Percentiles rank a stretch among this genome's conserved stretches.
Evolutionary conservation across 2,113 vertebrate genomes (phyloP).

Genomic region (Atractosteus spatula): DNA sequence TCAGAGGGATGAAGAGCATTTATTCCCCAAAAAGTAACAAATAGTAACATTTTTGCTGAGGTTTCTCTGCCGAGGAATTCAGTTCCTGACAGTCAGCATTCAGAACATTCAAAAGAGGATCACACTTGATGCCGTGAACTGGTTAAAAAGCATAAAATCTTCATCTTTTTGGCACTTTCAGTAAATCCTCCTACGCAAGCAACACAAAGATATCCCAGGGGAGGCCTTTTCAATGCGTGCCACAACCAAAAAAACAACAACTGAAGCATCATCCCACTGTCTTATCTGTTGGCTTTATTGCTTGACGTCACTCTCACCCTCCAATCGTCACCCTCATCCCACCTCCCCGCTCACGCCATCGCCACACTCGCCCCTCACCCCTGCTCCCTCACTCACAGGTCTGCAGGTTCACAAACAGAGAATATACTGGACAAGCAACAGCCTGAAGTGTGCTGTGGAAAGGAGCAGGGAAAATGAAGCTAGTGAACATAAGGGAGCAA

Average conservation of each 20-base stretch:
- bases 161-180: neutral
- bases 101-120: neutral
- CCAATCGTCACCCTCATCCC: neutral
- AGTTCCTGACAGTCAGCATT: no score
- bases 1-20: neutral
- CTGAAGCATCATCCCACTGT: neutral
- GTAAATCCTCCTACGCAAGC: neutral
- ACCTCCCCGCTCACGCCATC: neutral
- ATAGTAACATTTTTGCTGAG: no score
- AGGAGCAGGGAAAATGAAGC: no score
- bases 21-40: neutral
- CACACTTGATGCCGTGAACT: neutral
- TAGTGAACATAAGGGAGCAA: no score
- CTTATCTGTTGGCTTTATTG: slow-evolving; percentile 15
- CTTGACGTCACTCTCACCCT: slow-evolving; percentile 22
- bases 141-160: neutral
- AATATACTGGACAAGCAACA: no score
- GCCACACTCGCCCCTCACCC: no score
- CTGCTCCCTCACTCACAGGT: neutral
- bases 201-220: slow-evolving; percentile 1
- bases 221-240: slow-evolving; percentile 1
- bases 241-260: neutral
- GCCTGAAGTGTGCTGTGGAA: no score
- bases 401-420: neutral
- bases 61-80: no score